Conservation (phyloP, 2,797 vertebrate species). For the Notolepis coatsorum region DNA sequence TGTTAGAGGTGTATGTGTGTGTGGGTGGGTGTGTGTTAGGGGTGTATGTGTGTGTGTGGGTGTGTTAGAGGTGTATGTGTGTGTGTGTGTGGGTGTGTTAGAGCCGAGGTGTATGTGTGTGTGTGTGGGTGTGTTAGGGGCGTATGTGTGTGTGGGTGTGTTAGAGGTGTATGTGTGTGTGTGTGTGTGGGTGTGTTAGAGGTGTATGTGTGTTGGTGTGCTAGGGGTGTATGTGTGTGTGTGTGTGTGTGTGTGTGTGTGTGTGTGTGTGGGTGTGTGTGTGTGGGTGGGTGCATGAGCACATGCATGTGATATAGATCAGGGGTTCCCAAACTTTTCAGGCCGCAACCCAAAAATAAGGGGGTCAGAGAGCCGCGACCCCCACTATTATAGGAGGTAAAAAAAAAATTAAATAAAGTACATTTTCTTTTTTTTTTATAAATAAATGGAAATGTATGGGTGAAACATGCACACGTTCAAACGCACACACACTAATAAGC, state of each 20-base stretch:
- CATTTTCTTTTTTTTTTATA: too few relatives aligned
- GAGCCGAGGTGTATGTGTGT: background rate
- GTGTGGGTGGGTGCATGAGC: constrained; percentile 38
- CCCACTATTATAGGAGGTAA: too few relatives aligned
- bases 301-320: too few relatives aligned
- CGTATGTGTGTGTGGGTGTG: background rate
- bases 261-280: background rate
- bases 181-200: constrained; percentile 6
- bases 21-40: constrained; percentile 43
- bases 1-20: too few relatives aligned
- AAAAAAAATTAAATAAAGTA: too few relatives aligned
- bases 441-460: too few relatives aligned
- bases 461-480: too few relatives aligned
- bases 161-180: background rate
- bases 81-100: constrained; percentile 3
- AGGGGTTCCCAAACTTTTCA: too few relatives aligned
- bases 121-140: background rate
- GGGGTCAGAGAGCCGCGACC: too few relatives aligned
- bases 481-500: too few relatives aligned
- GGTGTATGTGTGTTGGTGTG: background rate
- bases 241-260: constrained; percentile 7
- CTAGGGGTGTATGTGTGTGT: constrained; percentile 2
- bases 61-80: background rate
- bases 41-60: constrained; percentile 17
- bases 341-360: too few relatives aligned